phyloP scores from a whole-genome alignment of 1,140 invertebrate species.

The Euglossa dilemma region DNA sequence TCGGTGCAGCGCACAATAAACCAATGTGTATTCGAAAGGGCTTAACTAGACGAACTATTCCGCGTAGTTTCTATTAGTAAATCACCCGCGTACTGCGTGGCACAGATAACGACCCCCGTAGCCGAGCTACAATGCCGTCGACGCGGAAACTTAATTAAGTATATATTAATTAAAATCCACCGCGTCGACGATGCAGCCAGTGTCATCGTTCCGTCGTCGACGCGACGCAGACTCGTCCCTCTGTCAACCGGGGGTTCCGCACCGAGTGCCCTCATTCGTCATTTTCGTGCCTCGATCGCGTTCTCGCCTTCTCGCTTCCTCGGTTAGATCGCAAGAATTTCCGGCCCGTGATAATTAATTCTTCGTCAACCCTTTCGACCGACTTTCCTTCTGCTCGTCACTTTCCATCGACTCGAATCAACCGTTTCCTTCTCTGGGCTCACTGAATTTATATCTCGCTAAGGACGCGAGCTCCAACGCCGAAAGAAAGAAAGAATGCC shows the following conservation, averaged over 20 bases:
- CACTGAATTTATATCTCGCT: conserved; percentile 18
- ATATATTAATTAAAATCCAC: conserved; percentile 79
- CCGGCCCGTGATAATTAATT: not conserved
- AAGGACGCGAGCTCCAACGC: not conserved
- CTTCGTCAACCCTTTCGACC: not conserved
- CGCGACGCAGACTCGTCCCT: no score
- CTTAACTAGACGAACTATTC: conserved; percentile 74
- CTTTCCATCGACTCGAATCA: not conserved
- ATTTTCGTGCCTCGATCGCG: not conserved
- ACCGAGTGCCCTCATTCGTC: not conserved
- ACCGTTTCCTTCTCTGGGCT: not conserved
- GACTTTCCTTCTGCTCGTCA: not conserved
- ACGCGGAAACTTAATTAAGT: conserved; percentile 75
- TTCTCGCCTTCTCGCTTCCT: not conserved
- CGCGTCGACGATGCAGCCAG: conserved; percentile 8
- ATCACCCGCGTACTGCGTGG: conserved; percentile 72
- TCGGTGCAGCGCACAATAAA: conserved; percentile 64
- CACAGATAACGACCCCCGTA: conserved; percentile 70
- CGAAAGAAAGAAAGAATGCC: conserved; percentile 17
- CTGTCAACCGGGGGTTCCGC: conserved; percentile 5
- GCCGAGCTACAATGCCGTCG: conserved; percentile 70
- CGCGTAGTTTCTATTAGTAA: conserved; percentile 77
- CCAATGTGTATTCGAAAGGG: conserved; percentile 67
- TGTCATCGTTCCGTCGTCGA: not conserved
- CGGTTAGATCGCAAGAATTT: not conserved